Evolutionary conservation across 2,888 invertebrate genomes (phyloP).

Genomic region (Brachyptera putata): DNA sequence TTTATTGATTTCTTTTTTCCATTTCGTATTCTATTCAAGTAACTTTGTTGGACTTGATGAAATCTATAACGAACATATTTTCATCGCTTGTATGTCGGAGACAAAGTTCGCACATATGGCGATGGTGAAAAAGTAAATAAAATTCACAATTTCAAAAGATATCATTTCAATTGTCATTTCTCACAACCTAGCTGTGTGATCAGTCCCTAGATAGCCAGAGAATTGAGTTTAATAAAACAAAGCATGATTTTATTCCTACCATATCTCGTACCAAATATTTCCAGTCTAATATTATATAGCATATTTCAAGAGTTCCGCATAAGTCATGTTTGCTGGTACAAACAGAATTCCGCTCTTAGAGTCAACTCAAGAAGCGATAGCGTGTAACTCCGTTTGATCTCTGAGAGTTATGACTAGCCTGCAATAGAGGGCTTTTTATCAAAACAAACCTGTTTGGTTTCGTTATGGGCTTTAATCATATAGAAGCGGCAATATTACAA

Average conservation of each 20-base stretch:
- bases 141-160: background rate
- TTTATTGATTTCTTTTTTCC: no score
- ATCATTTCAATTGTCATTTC: constrained; percentile 15
- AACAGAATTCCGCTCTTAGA: background rate
- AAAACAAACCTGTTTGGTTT: background rate
- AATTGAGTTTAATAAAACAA: constrained; percentile 4
- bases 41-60: no score
- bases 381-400: background rate
- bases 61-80: no score
- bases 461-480: background rate
- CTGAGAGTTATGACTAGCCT: constrained; percentile 5
- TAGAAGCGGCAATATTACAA: background rate
- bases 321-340: background rate
- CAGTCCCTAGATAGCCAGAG: background rate
- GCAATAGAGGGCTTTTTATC: background rate
- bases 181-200: no score
- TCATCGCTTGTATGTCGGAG: no score
- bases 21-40: no score
- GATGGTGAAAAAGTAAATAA: background rate
- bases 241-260: constrained; percentile 4
- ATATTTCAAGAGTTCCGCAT: constrained; percentile 1
- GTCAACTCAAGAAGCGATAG: background rate
- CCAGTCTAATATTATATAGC: background rate
- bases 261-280: background rate
- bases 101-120: no score